phyloP scores from a whole-genome alignment of 1,140 invertebrate species.

The Neelides sp. region DNA sequence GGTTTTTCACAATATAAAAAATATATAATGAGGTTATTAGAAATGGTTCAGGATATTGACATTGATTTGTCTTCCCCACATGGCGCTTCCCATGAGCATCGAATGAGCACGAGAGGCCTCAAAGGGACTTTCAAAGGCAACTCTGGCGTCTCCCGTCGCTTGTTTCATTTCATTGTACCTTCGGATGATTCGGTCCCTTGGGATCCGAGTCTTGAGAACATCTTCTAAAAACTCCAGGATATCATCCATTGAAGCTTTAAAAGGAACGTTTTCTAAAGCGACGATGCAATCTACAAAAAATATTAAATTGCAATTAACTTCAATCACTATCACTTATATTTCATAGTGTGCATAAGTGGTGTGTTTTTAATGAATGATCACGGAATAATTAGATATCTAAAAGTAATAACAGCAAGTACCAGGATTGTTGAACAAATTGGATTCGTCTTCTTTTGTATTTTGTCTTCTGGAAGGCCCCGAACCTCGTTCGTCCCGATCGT shows the following conservation, averaged over 20 bases:
- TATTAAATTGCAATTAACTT: slow-evolving; percentile 4
- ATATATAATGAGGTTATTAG: no score
- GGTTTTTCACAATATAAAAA: no score
- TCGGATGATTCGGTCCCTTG: slow-evolving; percentile 61
- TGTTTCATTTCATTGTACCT: slow-evolving; percentile 69
- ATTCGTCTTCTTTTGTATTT: no score
- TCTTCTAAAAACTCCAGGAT: slow-evolving; percentile 73
- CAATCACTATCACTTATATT: neutral
- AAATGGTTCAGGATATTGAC: neutral
- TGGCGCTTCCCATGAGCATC: slow-evolving; percentile 7
- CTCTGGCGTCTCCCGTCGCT: slow-evolving; percentile 76
- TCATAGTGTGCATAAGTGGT: neutral
- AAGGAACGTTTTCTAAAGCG: slow-evolving; percentile 71
- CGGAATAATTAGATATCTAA: neutral
- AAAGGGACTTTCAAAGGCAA: slow-evolving; percentile 56
- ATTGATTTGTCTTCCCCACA: slow-evolving; percentile 18
- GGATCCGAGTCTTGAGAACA: slow-evolving; percentile 39
- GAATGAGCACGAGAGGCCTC: slow-evolving; percentile 22
- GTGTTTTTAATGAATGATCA: neutral
- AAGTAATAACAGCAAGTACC: no score
- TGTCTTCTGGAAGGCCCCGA: neutral
- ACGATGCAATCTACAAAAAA: slow-evolving; percentile 57
- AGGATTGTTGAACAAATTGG: no score
- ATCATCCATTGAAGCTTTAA: slow-evolving; percentile 68
- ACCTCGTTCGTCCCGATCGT: no score